Conservation (phyloP, 2,113 vertebrate genomes). For the Platysteira castanea region DNA sequence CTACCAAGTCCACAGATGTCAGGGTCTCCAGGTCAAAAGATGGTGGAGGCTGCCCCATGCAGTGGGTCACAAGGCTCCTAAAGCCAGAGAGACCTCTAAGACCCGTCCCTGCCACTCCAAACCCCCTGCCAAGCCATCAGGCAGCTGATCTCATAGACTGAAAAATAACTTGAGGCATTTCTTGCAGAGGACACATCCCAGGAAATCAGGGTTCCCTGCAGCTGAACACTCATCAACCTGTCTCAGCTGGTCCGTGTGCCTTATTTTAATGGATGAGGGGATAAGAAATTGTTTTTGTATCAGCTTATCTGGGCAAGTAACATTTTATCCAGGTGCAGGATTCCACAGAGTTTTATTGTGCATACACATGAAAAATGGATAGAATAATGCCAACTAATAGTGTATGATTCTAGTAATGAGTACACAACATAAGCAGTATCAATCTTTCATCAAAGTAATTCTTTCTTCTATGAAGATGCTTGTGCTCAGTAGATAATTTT, state of each 20-base stretch:
- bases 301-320: neutral
- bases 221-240: conserved; percentile 3
- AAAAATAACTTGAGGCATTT: conserved; percentile 17
- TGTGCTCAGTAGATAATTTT: neutral
- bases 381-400: neutral
- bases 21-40: conserved; percentile 24
- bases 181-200: neutral
- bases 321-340: neutral
- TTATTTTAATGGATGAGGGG: neutral
- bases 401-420: neutral
- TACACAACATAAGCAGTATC: neutral
- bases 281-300: neutral
- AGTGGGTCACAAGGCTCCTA: neutral
- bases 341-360: neutral
- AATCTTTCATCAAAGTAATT: neutral
- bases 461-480: neutral
- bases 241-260: neutral
- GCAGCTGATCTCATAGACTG: neutral
- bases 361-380: neutral
- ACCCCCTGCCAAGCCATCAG: neutral
- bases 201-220: neutral
- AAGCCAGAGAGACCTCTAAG: neutral
- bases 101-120: neutral
- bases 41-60: neutral
- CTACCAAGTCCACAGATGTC: neutral